These are phyloP conservation scores for Caerostris darwini DNA, from an alignment of 1,140 invertebrate genomes.

Conservation along the genomic window DNA sequence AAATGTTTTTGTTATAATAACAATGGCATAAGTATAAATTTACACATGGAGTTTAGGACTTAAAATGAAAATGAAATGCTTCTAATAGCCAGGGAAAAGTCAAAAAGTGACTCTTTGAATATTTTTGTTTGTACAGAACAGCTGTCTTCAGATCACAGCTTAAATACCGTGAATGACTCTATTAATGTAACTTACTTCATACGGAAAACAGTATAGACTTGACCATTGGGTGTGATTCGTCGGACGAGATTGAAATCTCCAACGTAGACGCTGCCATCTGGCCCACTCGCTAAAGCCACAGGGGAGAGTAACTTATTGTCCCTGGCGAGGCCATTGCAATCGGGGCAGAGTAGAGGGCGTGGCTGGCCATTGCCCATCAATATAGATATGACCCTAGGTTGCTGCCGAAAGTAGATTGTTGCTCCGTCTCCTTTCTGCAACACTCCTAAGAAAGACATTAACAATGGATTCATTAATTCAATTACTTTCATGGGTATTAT, in stretches of 20 bases:
- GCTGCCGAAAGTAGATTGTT: conserved; percentile 97
- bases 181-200: conserved; percentile 88
- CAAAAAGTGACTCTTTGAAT: too few relatives aligned
- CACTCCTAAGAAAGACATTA: conserved; percentile 87
- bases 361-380: conserved; percentile 96
- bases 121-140: too few relatives aligned
- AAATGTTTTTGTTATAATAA: neutral
- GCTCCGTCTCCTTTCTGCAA: conserved; percentile 98
- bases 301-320: conserved; percentile 93
- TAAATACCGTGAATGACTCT: neutral
- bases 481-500: too few relatives aligned
- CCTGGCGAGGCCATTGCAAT: conserved; percentile 91
- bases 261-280: conserved; percentile 96
- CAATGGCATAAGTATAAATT: too few relatives aligned
- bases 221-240: conserved; percentile 92
- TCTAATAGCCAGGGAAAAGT: too few relatives aligned
- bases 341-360: conserved; percentile 88
- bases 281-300: conserved; percentile 93
- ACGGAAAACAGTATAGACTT: conserved; percentile 88
- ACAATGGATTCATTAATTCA: too few relatives aligned
- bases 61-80: too few relatives aligned
- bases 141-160: too few relatives aligned
- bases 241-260: conserved; percentile 98
- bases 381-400: conserved; percentile 94
- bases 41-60: too few relatives aligned